phyloP scores from a whole-genome alignment of 2,113 vertebrate genomes.

The Carollia perspicillata region DNA sequence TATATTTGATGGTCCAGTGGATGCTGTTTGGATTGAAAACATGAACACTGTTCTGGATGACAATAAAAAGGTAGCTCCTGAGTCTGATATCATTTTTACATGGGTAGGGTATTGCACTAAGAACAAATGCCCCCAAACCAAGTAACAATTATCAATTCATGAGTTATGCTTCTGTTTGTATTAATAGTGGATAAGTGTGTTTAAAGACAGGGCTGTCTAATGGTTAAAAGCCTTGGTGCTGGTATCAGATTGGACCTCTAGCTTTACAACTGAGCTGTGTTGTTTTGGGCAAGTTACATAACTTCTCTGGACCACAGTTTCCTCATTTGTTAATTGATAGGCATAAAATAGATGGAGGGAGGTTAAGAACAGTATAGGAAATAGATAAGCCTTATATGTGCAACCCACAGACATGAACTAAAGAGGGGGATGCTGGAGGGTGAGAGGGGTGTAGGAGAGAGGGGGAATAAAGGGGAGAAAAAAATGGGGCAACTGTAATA shows the following conservation, averaged over 20 bases:
- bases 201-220: not conserved
- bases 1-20: constrained; percentile 95
- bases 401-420: too few relatives aligned
- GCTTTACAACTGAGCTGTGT: not conserved
- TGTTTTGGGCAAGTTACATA: not conserved
- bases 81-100: not conserved
- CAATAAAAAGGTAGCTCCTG: constrained; percentile 92
- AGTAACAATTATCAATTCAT: not conserved
- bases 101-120: not conserved
- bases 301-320: constrained; percentile 1
- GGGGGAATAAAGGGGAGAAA: too few relatives aligned
- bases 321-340: not conserved
- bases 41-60: constrained; percentile 97
- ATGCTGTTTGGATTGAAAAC: constrained; percentile 98
- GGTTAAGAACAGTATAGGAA: too few relatives aligned
- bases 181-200: not conserved
- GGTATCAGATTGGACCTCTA: not conserved
- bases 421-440: too few relatives aligned
- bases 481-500: too few relatives aligned
- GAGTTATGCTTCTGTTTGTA: not conserved
- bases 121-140: not conserved
- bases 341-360: too few relatives aligned
- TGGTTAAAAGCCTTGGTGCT: not conserved
- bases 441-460: too few relatives aligned
- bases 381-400: too few relatives aligned